phyloP scores from a whole-genome alignment of 2,888 invertebrate species.

The Ramazzottius varieornatus region DNA sequence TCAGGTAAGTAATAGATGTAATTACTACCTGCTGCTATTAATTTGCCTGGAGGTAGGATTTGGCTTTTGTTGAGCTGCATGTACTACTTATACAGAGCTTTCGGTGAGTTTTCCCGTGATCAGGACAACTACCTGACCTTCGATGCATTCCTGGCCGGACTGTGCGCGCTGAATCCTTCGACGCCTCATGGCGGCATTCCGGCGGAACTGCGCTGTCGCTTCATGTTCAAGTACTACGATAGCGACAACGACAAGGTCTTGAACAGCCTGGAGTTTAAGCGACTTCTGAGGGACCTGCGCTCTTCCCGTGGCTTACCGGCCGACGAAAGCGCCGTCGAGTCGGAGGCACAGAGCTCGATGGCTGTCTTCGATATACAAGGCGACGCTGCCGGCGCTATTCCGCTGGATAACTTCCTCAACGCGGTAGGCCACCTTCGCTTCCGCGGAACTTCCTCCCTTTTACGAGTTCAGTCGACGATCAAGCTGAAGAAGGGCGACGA shows the following conservation, averaged over 20 bases:
- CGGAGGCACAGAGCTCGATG: background rate
- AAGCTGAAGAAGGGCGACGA: constrained; percentile 6
- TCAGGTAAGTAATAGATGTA: background rate
- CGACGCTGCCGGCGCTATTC: constrained; percentile 13
- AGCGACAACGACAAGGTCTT: constrained; percentile 17
- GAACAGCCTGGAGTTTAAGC: constrained; percentile 20
- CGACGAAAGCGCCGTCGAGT: background rate
- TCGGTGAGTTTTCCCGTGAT: constrained; percentile 32
- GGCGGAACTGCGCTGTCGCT: constrained; percentile 40
- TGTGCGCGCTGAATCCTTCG: constrained; percentile 36
- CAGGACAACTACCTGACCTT: constrained; percentile 30
- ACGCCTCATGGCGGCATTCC: constrained; percentile 36
- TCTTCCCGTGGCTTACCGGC: background rate
- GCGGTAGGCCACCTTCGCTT: constrained; percentile 37
- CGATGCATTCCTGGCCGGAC: constrained; percentile 32
- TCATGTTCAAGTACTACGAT: constrained; percentile 36
- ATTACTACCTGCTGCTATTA: no score
- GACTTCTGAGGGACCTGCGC: background rate
- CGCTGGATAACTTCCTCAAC: constrained; percentile 31
- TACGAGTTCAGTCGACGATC: constrained; percentile 28
- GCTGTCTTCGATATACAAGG: constrained; percentile 8
- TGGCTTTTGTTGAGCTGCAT: background rate
- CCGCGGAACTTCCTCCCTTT: constrained; percentile 37
- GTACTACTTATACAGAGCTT: constrained; percentile 6
- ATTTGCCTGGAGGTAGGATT: no score